Base-by-base conservation (phyloP, 2,888 invertebrate genomes). In the Lottia scabra region DNA sequence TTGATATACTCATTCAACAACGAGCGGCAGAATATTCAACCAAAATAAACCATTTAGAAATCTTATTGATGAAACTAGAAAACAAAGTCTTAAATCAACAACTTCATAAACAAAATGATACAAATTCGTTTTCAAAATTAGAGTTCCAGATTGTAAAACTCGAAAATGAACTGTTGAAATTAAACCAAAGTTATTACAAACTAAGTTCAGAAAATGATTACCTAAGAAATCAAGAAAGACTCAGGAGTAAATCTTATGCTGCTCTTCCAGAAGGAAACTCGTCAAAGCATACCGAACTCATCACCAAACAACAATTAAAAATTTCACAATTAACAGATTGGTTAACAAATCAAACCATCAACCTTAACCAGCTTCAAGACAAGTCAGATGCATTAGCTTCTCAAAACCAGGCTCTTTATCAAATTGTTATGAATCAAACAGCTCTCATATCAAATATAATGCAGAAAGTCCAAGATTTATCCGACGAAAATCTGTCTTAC, bases 121-220 rank as follows among this genome's bases (percentile, higher is more conserved):
- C 83, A 6, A 77, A 75, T 16, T 77, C 83, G 0, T 78, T 84
- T 15, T 75, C 80, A 12, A 77, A 78, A 30, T 73, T 87, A 27
- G 88, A 87, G 76, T 86, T 84, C 71, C 82, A 84, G 48, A 81
- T 87, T 43, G 75, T 87, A 2, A 81, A 74, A 65, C 70, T 88
- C 10, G 87, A 87, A 76, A 87, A 86, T 70, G 84, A 85, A 45
- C 74, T 88, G 8, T 65, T 85, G 65, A 80, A 78, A 72, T 76
- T 87, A 63, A 85, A 81, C 62, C 80, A 84, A 65, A 84, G 79
- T 68, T 84, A 85, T 68, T 74, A 72, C 2, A 70, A 75, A 3
- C 71, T 87, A 12, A 75, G 76, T 65, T 72, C 75, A 23, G 84
- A 87, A 45, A 81, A 83, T 65, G 83, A 84, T 13, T 64, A 69